These are phyloP conservation scores for Druon quercuslanigerum DNA, from an alignment of 1,140 invertebrate species.

Conservation along the genomic window DNA sequence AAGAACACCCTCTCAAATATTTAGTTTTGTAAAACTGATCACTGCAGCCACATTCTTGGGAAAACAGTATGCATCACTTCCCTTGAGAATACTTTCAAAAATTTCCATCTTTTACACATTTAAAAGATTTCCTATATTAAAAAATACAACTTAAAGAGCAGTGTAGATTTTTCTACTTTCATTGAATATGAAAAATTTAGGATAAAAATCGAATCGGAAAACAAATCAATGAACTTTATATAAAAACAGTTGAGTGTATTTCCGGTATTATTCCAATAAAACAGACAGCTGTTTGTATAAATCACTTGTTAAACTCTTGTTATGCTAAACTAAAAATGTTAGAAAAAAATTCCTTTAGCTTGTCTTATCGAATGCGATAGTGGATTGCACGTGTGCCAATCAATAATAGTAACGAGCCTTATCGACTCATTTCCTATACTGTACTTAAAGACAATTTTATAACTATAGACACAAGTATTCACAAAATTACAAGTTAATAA, in stretches of 20 bases:
- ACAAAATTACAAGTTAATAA: too few relatives aligned
- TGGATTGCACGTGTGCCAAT: not conserved
- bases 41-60: not conserved
- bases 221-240: too few relatives aligned
- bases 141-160: too few relatives aligned
- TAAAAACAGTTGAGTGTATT: too few relatives aligned
- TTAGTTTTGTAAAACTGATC: conserved; percentile 10
- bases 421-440: not conserved
- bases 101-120: not conserved
- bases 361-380: conserved; percentile 5
- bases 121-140: too few relatives aligned
- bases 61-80: conserved; percentile 4
- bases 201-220: too few relatives aligned
- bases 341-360: not conserved
- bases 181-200: too few relatives aligned
- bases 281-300: too few relatives aligned
- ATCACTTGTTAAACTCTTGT: not conserved
- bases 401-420: conserved; percentile 9
- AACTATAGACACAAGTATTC: too few relatives aligned
- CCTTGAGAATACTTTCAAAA: not conserved
- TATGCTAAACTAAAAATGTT: not conserved
- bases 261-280: too few relatives aligned
- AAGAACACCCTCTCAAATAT: conserved; percentile 12
- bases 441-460: conserved; percentile 16
- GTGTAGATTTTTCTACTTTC: too few relatives aligned